These are phyloP conservation scores for Xiphorhynchus elegans DNA, from an alignment of 2,113 vertebrate genomes.

Conservation along the genomic window DNA sequence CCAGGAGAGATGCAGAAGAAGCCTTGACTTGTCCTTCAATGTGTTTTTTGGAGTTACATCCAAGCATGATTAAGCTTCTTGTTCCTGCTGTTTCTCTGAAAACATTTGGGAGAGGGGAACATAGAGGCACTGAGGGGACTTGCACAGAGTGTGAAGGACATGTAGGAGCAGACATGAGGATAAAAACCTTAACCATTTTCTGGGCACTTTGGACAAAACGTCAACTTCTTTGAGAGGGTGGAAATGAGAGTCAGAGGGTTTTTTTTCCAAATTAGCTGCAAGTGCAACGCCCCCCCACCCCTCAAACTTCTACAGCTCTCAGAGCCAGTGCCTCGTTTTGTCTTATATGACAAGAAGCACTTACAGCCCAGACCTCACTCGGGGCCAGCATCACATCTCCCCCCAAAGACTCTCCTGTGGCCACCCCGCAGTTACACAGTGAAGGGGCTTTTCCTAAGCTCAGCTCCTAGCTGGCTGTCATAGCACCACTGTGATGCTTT, in stretches of 20 bases:
- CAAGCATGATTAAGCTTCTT: background rate
- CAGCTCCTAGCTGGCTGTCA: background rate
- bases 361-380: background rate
- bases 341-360: accelerated
- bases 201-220: background rate
- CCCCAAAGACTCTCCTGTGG: accelerated
- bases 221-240: background rate
- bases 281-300: background rate
- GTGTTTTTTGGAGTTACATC: background rate
- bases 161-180: background rate
- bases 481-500: background rate
- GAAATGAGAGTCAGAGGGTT: background rate
- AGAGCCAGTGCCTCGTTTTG: background rate
- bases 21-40: background rate
- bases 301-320: background rate
- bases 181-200: background rate
- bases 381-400: accelerated
- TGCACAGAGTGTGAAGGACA: background rate
- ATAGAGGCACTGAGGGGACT: background rate
- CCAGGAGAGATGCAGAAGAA: background rate
- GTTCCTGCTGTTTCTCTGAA: background rate
- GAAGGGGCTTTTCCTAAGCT: background rate
- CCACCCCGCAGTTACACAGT: background rate
- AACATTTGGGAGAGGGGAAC: background rate
- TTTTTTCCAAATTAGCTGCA: background rate